phyloP scores from a whole-genome alignment of 2,113 vertebrate species.

The Bubo bubo region DNA sequence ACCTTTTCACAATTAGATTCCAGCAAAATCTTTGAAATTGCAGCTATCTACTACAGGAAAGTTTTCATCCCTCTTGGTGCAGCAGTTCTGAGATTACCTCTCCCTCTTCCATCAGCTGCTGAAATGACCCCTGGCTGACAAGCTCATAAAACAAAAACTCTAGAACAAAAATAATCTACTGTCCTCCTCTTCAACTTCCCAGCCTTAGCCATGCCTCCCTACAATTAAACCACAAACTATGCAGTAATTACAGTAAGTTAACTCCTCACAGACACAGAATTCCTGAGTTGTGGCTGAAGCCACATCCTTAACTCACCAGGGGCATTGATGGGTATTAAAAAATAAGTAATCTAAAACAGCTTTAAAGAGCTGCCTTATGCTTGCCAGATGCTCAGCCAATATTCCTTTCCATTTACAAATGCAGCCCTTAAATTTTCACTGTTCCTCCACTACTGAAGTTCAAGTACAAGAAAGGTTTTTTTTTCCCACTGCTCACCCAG shows the following conservation, averaged over 20 bases:
- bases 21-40: neutral
- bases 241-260: neutral
- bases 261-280: neutral
- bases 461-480: neutral
- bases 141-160: neutral
- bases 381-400: neutral
- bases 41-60: neutral
- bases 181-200: neutral
- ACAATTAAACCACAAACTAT: neutral
- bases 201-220: neutral
- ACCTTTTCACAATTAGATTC: neutral
- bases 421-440: neutral
- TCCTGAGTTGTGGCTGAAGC: neutral
- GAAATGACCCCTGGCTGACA: neutral
- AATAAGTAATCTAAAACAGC: neutral
- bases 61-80: neutral
- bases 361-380: neutral
- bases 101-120: neutral
- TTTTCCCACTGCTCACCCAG: neutral
- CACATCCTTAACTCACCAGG: neutral
- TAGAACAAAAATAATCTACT: neutral
- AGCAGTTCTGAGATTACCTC: neutral
- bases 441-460: neutral
- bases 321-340: neutral
- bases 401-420: neutral